These are phyloP conservation scores for Amphiduros pacificus DNA, from an alignment of 2,888 invertebrate genomes.

Conservation along the genomic window DNA sequence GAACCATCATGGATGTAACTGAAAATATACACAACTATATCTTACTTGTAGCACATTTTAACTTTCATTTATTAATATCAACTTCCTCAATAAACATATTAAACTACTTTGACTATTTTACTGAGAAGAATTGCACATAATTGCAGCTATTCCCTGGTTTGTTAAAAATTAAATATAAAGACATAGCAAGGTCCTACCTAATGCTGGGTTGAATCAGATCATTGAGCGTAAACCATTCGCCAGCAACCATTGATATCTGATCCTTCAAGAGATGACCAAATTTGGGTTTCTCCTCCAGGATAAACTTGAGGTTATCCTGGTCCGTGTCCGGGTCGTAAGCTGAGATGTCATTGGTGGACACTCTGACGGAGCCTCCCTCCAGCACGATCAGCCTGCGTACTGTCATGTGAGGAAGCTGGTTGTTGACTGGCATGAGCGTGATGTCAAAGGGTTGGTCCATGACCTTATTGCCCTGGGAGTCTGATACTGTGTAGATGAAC, in stretches of 20 bases:
- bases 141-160: too few relatives aligned
- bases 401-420: constrained; percentile 33
- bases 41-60: too few relatives aligned
- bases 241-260: constrained; percentile 43
- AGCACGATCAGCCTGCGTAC: constrained; percentile 44
- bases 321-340: constrained; percentile 55
- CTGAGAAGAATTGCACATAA: too few relatives aligned
- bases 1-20: constrained; percentile 58
- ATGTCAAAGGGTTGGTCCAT: constrained; percentile 51
- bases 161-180: neutral
- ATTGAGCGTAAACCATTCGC: constrained; percentile 46
- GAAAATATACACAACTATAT: too few relatives aligned
- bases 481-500: constrained; percentile 52
- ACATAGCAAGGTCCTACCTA: constrained; percentile 37
- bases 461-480: constrained; percentile 47
- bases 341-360: constrained; percentile 52
- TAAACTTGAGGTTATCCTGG: constrained; percentile 44
- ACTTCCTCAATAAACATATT: too few relatives aligned
- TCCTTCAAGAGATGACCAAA: constrained; percentile 53
- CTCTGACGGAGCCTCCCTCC: constrained; percentile 53
- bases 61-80: too few relatives aligned
- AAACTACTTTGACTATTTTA: too few relatives aligned
- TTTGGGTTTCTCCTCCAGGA: constrained; percentile 47
- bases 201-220: constrained; percentile 47
- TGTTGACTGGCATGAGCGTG: constrained; percentile 55